Conservation (phyloP, 2,113 vertebrate species). For the Aldabrachelys gigantea region DNA sequence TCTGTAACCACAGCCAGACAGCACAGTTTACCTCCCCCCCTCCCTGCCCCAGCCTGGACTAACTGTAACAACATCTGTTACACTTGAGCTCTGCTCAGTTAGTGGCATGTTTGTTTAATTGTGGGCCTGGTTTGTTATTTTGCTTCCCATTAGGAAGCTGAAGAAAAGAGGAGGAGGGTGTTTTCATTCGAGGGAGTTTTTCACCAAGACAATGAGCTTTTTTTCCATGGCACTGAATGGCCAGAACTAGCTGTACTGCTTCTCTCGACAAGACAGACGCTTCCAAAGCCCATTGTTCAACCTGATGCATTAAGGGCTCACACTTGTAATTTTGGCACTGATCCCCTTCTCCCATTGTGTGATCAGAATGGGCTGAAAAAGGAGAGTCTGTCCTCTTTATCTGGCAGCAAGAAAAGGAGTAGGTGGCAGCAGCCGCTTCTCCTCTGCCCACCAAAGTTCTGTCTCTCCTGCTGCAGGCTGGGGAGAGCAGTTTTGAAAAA, state of each 20-base stretch:
- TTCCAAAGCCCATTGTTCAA: constrained; percentile 78
- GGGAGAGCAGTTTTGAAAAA: constrained; percentile 10
- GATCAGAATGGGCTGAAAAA: constrained; percentile 76
- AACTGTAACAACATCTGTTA: constrained; percentile 78
- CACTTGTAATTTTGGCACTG: constrained; percentile 79
- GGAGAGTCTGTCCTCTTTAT: constrained; percentile 74
- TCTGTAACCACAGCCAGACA: background rate
- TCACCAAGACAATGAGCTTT: constrained; percentile 73
- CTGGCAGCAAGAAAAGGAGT: constrained; percentile 65
- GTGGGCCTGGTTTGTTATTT: constrained; percentile 77
- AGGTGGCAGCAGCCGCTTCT: constrained; percentile 25
- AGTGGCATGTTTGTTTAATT: constrained; percentile 79
- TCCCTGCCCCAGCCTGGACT: constrained; percentile 21
- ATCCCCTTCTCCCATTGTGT: constrained; percentile 75
- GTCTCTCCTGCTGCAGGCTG: background rate
- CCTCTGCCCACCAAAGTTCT: constrained; percentile 47
- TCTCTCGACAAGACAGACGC: constrained; percentile 67
- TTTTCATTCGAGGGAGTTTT: constrained; percentile 74
- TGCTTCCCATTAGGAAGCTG: constrained; percentile 79
- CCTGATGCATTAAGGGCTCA: constrained; percentile 78
- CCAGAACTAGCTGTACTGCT: constrained; percentile 76
- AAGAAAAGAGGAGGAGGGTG: constrained; percentile 78
- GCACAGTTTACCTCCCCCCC: background rate
- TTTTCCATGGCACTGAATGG: constrained; percentile 69
- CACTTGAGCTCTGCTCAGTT: constrained; percentile 69